Conservation (phyloP, 1,140 invertebrate species). For the Cyrtorhinus lividipennis region DNA sequence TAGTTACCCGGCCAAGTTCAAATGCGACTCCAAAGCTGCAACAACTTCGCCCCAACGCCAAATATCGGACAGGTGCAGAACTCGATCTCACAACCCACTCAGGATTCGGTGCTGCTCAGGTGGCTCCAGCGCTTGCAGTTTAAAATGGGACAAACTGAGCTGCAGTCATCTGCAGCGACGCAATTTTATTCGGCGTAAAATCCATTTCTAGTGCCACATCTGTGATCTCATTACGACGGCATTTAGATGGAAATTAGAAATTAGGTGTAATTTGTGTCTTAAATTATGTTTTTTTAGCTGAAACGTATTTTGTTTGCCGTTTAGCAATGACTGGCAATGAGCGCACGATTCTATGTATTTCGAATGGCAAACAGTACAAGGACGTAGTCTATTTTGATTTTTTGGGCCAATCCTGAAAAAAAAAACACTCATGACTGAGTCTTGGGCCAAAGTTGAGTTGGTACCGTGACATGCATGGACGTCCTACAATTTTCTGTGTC, state of each 20-base stretch:
- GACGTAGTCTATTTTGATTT: too few species aligned
- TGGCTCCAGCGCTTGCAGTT: conserved; percentile 91
- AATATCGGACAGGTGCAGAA: conserved; percentile 2
- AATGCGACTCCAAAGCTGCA: conserved; percentile 74
- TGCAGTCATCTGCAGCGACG: conserved; percentile 83
- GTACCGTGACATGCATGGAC: too few species aligned
- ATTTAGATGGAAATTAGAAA: neutral
- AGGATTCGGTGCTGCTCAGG: conserved; percentile 40
- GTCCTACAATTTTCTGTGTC: too few species aligned
- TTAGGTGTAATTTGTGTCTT: neutral
- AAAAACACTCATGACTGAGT: too few species aligned
- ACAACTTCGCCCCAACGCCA: conserved; percentile 50
- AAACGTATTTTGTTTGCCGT: neutral
- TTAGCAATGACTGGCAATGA: too few species aligned
- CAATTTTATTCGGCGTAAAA: conserved; percentile 68
- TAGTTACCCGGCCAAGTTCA: conserved; percentile 81
- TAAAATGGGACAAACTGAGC: conserved; percentile 94
- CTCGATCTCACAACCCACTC: conserved; percentile 11
- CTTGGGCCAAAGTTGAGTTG: too few species aligned
- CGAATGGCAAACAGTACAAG: too few species aligned
- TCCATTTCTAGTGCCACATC: neutral
- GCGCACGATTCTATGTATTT: neutral
- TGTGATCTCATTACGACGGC: neutral
- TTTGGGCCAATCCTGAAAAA: too few species aligned
- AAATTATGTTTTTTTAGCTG: neutral